Evolutionary conservation across 2,113 vertebrate genomes (phyloP), one percentile per base, ranked within the genome.

Genomic region (Platycercus adscitus): DNA sequence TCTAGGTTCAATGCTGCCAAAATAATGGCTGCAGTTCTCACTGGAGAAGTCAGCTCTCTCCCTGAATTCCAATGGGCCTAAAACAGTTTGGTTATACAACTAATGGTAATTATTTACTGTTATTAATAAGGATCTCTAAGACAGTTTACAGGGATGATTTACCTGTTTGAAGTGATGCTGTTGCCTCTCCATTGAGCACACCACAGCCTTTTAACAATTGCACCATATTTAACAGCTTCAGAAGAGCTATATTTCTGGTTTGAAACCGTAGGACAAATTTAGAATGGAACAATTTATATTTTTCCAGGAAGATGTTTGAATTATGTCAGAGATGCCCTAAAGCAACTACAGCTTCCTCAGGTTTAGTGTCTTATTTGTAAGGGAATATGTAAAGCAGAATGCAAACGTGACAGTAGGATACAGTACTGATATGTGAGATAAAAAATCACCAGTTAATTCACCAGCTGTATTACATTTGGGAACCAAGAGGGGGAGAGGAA

Each of bases 1-100:
- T 97, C 91, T 97, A 87, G 75, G 89, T 85, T 97, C 94, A 89
- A 79, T 89, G 78, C 95, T 96, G 96, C 94, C 91, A 95, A 95
- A 86, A 89, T 95, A 85, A 85, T 75, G 86, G 88, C 89, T 96
- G 72, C 68, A 56, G 53, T 68, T 92, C 73, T 95, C 92, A 52
- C 81, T 84, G 79, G 66, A 94, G 71, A 94, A 97, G 73, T 92
- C 65, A 41, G 70, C 83, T 91, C 79, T 86, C 79, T 86, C 76
- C 70, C 53, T 97, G 77, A 81, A 56, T 93, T 93, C 50, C 70
- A 83, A 49, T 86, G 84, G 33, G 83, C 37, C 61, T 86, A 37
- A 96, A 94, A 9, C 87, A 56, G 61, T 93, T 89, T 80, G 72
- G 18, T 70, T 87, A 75, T 71, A 94, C 80, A 94, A 73, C 55